A percentile compares a stretch with the other conserved stretches of the same genome.
Conservation (phyloP, 2,113 vertebrate genomes). For the Chitala chitala region DNA sequence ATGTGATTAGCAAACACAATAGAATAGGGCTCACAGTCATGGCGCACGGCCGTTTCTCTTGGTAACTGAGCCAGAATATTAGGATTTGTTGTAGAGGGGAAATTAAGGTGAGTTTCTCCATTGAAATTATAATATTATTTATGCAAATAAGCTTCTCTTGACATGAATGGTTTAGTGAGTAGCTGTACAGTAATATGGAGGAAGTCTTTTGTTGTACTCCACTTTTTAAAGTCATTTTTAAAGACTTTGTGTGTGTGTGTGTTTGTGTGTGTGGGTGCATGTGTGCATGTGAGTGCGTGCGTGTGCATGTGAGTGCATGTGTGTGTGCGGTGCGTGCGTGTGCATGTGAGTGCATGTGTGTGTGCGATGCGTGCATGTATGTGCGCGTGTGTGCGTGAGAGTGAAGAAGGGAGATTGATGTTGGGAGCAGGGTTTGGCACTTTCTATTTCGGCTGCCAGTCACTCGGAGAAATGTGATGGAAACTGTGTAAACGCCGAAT, state of each 20-base stretch:
- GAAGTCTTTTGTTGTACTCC: background rate
- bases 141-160: slow-evolving; percentile 14
- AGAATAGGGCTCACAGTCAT: background rate
- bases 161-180: slow-evolving; percentile 2
- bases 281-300: no score
- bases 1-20: background rate
- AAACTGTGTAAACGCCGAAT: no score
- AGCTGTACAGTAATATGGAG: background rate
- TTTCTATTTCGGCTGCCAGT: background rate
- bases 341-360: no score
- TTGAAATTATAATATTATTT: slow-evolving; percentile 30
- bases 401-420: no score
- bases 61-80: background rate
- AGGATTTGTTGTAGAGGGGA: slow-evolving; percentile 16
- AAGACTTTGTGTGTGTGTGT: no score
- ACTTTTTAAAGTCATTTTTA: background rate
- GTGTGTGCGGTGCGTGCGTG: no score
- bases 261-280: no score
- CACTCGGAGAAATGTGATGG: no score
- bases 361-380: no score
- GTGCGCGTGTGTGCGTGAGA: no score
- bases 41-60: background rate
- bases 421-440: background rate
- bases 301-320: no score
- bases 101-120: slow-evolving; percentile 24